Conservation (phyloP, 2,797 vertebrate species). For the Xiphorhynchus erythropygius region DNA sequence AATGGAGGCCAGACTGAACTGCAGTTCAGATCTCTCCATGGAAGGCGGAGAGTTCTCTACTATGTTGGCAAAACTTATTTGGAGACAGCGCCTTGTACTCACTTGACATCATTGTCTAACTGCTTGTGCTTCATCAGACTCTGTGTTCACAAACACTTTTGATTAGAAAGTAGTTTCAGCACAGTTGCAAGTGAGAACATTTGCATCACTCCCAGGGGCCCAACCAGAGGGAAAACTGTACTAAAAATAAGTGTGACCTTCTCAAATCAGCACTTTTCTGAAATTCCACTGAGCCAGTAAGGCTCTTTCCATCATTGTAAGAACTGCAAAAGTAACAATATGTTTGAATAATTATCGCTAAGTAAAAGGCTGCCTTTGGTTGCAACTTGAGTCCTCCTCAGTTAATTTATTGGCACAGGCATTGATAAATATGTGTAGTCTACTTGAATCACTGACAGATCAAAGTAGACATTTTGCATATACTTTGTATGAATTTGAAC, state of each 20-base stretch:
- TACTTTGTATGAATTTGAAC: neutral
- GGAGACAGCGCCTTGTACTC: neutral
- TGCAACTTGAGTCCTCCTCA: neutral
- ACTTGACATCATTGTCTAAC: neutral
- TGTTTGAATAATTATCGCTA: neutral
- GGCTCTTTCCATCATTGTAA: neutral
- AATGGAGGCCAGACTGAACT: neutral
- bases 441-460: neutral
- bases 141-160: neutral
- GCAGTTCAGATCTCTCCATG: neutral
- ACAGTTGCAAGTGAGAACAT: slow-evolving; percentile 1
- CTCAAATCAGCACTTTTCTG: neutral
- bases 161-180: slow-evolving; percentile 6
- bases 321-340: neutral
- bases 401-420: neutral
- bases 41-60: neutral
- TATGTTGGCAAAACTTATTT: neutral
- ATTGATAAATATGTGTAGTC: neutral
- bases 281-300: neutral
- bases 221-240: neutral
- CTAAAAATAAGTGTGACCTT: slow-evolving; percentile 34
- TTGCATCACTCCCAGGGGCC: neutral
- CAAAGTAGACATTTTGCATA: neutral
- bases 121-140: neutral
- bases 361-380: neutral